Percentiles rank a stretch among this genome's conserved stretches.
Conservation (phyloP, 1,140 invertebrate species). For the Ditylenchus dipsaci region DNA sequence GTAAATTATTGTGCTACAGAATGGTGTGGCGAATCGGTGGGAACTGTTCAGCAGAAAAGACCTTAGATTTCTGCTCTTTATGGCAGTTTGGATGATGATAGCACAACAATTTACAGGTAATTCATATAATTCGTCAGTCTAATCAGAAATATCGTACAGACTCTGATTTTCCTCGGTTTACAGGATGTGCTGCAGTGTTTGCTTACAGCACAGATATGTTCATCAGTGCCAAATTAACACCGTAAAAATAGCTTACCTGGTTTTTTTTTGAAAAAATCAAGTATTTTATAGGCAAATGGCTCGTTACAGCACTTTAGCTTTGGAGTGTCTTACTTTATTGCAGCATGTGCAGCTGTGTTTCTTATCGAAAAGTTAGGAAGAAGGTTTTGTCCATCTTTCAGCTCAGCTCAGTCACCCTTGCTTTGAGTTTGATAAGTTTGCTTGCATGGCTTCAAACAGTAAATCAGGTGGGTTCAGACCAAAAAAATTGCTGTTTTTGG, state of each 20-base stretch:
- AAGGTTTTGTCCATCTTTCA: conserved; percentile 50
- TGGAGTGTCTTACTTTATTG: conserved; percentile 53
- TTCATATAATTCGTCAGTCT: too few relatives aligned
- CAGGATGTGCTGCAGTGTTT: conserved; percentile 54
- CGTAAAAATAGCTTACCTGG: conserved; percentile 14
- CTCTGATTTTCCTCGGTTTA: too few relatives aligned
- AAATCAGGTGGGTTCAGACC: too few relatives aligned
- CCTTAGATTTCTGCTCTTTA: conserved; percentile 41
- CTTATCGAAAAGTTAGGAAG: conserved; percentile 43
- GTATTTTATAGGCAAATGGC: conserved; percentile 27
- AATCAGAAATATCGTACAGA: too few relatives aligned
- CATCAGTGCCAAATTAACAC: conserved; percentile 43
- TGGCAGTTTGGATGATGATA: conserved; percentile 50
- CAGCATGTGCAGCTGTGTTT: conserved; percentile 47
- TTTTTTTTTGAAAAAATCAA: neutral
- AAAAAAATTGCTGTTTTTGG: too few relatives aligned
- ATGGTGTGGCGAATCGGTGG: neutral
- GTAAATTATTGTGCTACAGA: neutral
- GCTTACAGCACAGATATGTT: conserved; percentile 52
- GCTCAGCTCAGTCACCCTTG: conserved; percentile 37
- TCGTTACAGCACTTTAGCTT: conserved; percentile 46
- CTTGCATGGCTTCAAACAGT: conserved; percentile 46
- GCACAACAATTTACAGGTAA: conserved; percentile 57
- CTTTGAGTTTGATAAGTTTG: conserved; percentile 38
- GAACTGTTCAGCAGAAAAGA: conserved; percentile 43